phyloP scores from a whole-genome alignment of 1,140 invertebrate species.

The Drusus annulatus region DNA sequence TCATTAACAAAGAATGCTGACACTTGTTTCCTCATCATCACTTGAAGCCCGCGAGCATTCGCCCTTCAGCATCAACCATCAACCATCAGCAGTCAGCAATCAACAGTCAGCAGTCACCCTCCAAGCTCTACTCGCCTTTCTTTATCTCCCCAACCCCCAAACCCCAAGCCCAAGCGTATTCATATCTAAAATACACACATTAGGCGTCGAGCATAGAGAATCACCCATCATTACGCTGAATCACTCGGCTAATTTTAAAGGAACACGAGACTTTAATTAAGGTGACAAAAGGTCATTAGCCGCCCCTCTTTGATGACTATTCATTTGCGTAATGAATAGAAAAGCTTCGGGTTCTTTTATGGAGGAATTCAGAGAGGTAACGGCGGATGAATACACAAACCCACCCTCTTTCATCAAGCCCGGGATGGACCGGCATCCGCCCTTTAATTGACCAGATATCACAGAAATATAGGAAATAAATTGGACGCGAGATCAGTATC shows the following conservation, averaged over 20 bases:
- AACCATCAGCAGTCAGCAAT: too few species aligned
- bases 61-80: too few species aligned
- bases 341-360: slow-evolving; percentile 47
- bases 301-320: slow-evolving; percentile 58
- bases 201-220: neutral
- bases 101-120: too few species aligned
- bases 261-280: slow-evolving; percentile 57
- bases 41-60: neutral
- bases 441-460: slow-evolving; percentile 46
- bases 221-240: slow-evolving; percentile 45
- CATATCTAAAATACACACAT: slow-evolving; percentile 17
- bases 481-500: slow-evolving; percentile 30
- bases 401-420: neutral
- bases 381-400: slow-evolving; percentile 36
- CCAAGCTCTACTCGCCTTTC: neutral
- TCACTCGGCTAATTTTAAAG: slow-evolving; percentile 52
- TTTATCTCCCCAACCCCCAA: neutral
- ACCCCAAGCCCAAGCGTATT: slow-evolving; percentile 21
- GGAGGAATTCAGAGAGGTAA: slow-evolving; percentile 19
- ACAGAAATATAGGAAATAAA: slow-evolving; percentile 48
- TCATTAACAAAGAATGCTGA: slow-evolving; percentile 28
- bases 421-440: slow-evolving; percentile 30
- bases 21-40: slow-evolving; percentile 16
- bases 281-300: slow-evolving; percentile 60
- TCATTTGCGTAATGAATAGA: slow-evolving; percentile 55